Conservation (phyloP, 1,140 invertebrate genomes). For the Ips typographus region DNA sequence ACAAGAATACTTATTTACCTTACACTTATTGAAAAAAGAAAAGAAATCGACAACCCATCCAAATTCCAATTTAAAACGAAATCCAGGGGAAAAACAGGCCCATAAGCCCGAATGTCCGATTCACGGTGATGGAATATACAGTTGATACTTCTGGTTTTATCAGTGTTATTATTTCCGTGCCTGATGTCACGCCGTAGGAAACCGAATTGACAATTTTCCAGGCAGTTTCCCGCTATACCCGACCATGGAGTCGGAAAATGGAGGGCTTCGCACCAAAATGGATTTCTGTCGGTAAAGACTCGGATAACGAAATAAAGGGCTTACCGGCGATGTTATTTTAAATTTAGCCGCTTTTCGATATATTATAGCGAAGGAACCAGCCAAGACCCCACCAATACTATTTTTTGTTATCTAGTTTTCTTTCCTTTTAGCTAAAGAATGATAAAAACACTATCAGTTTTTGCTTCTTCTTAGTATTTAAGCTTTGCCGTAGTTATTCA, state of each 20-base stretch:
- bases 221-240: slow-evolving; percentile 58
- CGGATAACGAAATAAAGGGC: slow-evolving; percentile 46
- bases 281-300: slow-evolving; percentile 40
- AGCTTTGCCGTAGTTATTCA: too few relatives aligned
- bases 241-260: slow-evolving; percentile 43
- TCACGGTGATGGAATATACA: slow-evolving; percentile 27
- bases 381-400: too few relatives aligned
- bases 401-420: too few relatives aligned
- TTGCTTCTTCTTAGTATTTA: too few relatives aligned
- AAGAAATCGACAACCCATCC: slow-evolving; percentile 14
- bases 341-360: slow-evolving; percentile 42
- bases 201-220: slow-evolving; percentile 66
- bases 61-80: slow-evolving; percentile 33
- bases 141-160: slow-evolving; percentile 39
- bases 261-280: slow-evolving; percentile 44
- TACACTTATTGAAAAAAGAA: slow-evolving; percentile 12
- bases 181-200: slow-evolving; percentile 47
- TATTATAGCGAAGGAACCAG: slow-evolving; percentile 4
- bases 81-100: slow-evolving; percentile 21
- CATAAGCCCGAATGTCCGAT: slow-evolving; percentile 33
- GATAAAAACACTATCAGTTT: too few relatives aligned
- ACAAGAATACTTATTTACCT: slow-evolving; percentile 2
- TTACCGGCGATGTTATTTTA: slow-evolving; percentile 46
- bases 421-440: too few relatives aligned
- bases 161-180: slow-evolving; percentile 48